Conservation (phyloP, 2,888 invertebrate species). For the Drosophila subsilvestris region DNA sequence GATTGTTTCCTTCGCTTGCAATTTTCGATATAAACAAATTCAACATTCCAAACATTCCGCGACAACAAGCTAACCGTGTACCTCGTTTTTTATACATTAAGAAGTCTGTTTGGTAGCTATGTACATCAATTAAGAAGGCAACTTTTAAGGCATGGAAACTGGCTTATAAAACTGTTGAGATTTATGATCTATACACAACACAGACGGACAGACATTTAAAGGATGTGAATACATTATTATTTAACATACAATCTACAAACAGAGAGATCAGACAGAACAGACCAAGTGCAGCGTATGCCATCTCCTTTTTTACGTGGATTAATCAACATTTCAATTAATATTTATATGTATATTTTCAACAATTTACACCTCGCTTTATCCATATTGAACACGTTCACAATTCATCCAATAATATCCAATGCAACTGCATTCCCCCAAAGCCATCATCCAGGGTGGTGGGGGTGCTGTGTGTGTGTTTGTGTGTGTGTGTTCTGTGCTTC, state of each 20-base stretch:
- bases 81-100: no score
- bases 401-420: conserved; percentile 65
- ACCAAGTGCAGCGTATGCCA: background rate
- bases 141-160: no score
- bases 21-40: background rate
- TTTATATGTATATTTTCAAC: conserved; percentile 66
- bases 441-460: conserved; percentile 3
- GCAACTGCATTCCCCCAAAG: conserved; percentile 27
- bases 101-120: background rate
- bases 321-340: conserved; percentile 23
- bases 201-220: background rate
- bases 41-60: no score
- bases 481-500: conserved; percentile 31
- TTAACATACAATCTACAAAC: background rate
- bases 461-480: conserved; percentile 34
- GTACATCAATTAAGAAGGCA: background rate
- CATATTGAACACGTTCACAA: conserved; percentile 67
- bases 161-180: no score
- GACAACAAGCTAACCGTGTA: no score
- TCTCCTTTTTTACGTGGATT: background rate
- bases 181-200: background rate
- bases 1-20: no score
- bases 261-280: background rate
- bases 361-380: conserved; percentile 71
- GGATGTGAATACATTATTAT: background rate